phyloP scores from a whole-genome alignment of 2,888 invertebrate species.

The Cheilosia grossa region DNA sequence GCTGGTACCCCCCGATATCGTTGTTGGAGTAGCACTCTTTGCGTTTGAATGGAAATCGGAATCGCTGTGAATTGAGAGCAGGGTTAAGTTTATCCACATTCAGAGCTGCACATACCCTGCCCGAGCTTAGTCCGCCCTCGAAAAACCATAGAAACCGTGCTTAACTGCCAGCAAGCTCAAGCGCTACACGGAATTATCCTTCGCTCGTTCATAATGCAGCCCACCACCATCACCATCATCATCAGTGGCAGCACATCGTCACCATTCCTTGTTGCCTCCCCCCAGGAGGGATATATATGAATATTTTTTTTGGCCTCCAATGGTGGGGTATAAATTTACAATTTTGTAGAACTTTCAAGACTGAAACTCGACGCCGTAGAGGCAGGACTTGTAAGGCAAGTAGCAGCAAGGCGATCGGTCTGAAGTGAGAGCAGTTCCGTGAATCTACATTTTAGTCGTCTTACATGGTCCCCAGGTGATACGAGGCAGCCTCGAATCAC shows the following conservation, averaged over 20 bases:
- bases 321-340: constrained; percentile 43
- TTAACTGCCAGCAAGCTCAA: constrained; percentile 33
- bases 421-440: background rate
- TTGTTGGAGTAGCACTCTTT: constrained; percentile 50
- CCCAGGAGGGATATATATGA: constrained; percentile 32
- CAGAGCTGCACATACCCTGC: constrained; percentile 7
- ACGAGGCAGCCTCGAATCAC: constrained; percentile 8
- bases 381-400: background rate
- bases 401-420: constrained; percentile 23
- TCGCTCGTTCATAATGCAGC: constrained; percentile 32
- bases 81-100: constrained; percentile 68
- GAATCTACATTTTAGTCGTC: constrained; percentile 36
- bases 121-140: background rate
- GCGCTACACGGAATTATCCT: background rate
- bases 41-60: constrained; percentile 71
- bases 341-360: constrained; percentile 34
- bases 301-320: constrained; percentile 56
- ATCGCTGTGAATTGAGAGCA: constrained; percentile 71
- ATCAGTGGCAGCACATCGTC: background rate
- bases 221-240: background rate
- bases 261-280: background rate
- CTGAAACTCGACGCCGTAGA: background rate
- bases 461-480: constrained; percentile 31
- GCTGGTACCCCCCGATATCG: constrained; percentile 9
- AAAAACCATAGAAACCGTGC: constrained; percentile 55